Evolutionary conservation across 2,113 vertebrate genomes (phyloP).

Genomic region (Thryonomys swinderianus): DNA sequence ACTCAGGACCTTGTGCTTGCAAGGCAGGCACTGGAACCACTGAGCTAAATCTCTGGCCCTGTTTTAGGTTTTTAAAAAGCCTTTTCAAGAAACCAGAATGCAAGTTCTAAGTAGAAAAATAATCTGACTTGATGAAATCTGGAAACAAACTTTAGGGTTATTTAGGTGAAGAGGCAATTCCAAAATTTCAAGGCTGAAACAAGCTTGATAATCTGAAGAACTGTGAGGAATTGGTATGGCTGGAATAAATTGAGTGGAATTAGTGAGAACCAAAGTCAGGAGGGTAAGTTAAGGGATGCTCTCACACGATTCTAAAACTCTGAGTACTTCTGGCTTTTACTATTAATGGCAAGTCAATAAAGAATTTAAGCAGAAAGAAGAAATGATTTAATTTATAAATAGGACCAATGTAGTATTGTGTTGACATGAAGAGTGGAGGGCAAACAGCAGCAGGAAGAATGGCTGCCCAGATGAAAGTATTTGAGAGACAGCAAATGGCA

Average conservation of each 20-base stretch:
- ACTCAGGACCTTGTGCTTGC: too few species aligned
- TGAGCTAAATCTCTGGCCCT: too few species aligned
- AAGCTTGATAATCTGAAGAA: not conserved
- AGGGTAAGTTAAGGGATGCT: not conserved
- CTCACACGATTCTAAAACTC: not conserved
- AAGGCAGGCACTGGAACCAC: too few species aligned
- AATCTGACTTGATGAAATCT: not conserved
- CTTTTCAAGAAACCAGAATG: not conserved
- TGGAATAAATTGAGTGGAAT: not conserved
- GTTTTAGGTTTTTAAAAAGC: too few species aligned
- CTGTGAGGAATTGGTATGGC: not conserved
- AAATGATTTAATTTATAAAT: constrained; percentile 5
- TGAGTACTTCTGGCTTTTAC: not conserved
- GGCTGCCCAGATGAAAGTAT: not conserved
- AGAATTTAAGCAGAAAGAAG: not conserved
- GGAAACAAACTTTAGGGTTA: not conserved
- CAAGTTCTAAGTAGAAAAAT: constrained; percentile 22
- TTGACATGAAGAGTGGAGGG: not conserved
- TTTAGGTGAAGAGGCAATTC: not conserved
- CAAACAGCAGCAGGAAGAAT: not conserved
- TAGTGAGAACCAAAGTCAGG: not conserved
- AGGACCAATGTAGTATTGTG: not conserved
- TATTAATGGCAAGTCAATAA: not conserved
- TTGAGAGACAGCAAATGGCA: not conserved
- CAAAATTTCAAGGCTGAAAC: not conserved